Percentiles rank a stretch among this genome's conserved stretches.
Conservation (phyloP, 2,113 vertebrate species). For the Zeus faber region DNA sequence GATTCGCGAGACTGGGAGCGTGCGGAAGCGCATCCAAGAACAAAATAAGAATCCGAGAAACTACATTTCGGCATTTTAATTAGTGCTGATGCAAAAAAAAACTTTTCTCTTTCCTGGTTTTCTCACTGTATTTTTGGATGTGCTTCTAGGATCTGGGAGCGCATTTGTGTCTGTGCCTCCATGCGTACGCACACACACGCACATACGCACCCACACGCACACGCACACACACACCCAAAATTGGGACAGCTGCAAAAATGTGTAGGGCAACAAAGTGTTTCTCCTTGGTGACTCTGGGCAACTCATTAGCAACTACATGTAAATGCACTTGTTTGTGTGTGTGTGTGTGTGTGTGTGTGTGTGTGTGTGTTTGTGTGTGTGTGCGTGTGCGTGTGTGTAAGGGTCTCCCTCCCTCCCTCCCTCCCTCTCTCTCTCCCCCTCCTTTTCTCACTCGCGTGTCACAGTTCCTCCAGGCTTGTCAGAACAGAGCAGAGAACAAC, state of each 20-base stretch:
- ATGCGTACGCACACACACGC: background rate
- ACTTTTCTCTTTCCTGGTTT: too few species aligned
- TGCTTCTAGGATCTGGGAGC: too few species aligned
- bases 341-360: conserved; percentile 26
- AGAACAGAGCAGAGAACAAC: conserved; percentile 41
- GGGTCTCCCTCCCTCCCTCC: background rate
- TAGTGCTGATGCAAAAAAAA: too few species aligned
- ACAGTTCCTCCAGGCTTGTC: conserved; percentile 46
- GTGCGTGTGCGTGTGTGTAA: conserved; percentile 4
- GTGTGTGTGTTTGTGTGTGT: conserved; percentile 18
- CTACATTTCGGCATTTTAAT: too few species aligned
- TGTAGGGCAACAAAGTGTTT: conserved; percentile 38
- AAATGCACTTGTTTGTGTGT: conserved; percentile 18
- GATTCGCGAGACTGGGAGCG: too few species aligned
- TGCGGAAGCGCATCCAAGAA: too few species aligned
- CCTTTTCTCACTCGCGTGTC: conserved; percentile 49
- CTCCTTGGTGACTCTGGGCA: conserved; percentile 32
- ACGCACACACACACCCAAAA: conserved; percentile 7
- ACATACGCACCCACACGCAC: background rate
- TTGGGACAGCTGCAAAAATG: conserved; percentile 10
- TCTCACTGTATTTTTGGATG: too few species aligned
- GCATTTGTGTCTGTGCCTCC: background rate
- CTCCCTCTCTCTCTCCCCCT: background rate
- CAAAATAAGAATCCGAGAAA: too few species aligned
- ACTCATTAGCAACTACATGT: conserved; percentile 53